Conservation (phyloP, 2,797 vertebrate species). For the Cacajao melanocephalus region DNA sequence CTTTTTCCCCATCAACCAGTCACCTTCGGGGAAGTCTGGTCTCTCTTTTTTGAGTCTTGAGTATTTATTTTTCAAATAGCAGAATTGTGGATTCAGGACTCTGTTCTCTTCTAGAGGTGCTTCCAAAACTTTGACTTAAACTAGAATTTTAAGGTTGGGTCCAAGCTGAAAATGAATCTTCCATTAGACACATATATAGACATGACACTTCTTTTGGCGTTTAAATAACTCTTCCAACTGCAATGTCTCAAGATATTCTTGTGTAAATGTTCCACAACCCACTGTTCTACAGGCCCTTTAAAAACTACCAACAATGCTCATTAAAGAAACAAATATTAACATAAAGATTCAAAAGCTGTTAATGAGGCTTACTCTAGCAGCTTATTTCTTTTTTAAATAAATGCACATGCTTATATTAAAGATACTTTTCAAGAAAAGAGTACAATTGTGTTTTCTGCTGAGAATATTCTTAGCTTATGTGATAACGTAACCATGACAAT, state of each 20-base stretch:
- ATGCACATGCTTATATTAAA: background rate
- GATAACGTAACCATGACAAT: background rate
- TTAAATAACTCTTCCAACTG: background rate
- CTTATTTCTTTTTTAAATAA: background rate
- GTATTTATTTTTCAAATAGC: background rate
- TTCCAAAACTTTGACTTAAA: background rate
- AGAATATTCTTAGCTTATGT: background rate
- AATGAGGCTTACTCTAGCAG: background rate
- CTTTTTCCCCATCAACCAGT: background rate
- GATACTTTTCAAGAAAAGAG: background rate
- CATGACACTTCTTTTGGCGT: background rate
- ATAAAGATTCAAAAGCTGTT: background rate
- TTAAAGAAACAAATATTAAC: constrained; percentile 28
- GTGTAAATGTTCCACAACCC: background rate
- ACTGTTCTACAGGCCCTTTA: background rate
- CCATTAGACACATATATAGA: background rate
- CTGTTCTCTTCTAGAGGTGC: background rate
- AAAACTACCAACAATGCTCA: background rate
- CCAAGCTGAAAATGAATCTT: background rate
- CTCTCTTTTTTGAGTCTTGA: background rate
- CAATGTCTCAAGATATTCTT: background rate
- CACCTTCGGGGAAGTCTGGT: background rate
- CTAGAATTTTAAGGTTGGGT: background rate
- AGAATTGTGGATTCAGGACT: background rate
- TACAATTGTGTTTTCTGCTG: background rate